A percentile compares a stretch with the other conserved stretches of the same genome.
These are phyloP conservation scores for Typhlichthys subterraneus DNA, from an alignment of 2,797 vertebrate species.

Conservation along the genomic window DNA sequence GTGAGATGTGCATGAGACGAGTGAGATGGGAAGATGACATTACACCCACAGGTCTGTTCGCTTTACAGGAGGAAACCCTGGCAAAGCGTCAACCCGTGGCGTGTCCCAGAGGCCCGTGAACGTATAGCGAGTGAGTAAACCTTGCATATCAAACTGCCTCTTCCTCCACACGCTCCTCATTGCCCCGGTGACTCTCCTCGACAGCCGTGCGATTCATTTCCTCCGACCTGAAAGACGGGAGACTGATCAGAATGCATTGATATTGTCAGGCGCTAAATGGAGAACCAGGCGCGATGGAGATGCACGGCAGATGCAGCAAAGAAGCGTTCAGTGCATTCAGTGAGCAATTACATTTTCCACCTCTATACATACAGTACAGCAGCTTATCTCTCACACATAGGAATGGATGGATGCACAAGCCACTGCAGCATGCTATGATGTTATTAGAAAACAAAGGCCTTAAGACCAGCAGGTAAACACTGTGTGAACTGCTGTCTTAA, in stretches of 20 bases:
- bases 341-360: slow-evolving; percentile 65
- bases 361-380: no score
- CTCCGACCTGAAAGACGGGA: slow-evolving; percentile 73
- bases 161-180: slow-evolving; percentile 70
- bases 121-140: slow-evolving; percentile 74
- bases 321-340: slow-evolving; percentile 45
- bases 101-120: slow-evolving; percentile 58
- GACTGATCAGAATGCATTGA: slow-evolving; percentile 79
- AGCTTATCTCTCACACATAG: slow-evolving; percentile 31
- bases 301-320: slow-evolving; percentile 60
- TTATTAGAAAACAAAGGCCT: no score
- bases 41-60: slow-evolving; percentile 72
- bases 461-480: no score
- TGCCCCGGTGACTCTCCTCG: slow-evolving; percentile 77
- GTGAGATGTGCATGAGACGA: slow-evolving; percentile 25
- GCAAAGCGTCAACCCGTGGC: slow-evolving; percentile 61
- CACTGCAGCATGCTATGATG: no score
- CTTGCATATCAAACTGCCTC: slow-evolving; percentile 75
- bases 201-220: slow-evolving; percentile 80
- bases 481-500: no score
- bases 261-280: slow-evolving; percentile 77
- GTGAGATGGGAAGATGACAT: slow-evolving; percentile 68
- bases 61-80: slow-evolving; percentile 53
- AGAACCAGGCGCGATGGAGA: slow-evolving; percentile 65
- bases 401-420: slow-evolving; percentile 10